Evolutionary conservation across 2,797 vertebrate species (phyloP).

Genomic region (Rallus crepitans): DNA sequence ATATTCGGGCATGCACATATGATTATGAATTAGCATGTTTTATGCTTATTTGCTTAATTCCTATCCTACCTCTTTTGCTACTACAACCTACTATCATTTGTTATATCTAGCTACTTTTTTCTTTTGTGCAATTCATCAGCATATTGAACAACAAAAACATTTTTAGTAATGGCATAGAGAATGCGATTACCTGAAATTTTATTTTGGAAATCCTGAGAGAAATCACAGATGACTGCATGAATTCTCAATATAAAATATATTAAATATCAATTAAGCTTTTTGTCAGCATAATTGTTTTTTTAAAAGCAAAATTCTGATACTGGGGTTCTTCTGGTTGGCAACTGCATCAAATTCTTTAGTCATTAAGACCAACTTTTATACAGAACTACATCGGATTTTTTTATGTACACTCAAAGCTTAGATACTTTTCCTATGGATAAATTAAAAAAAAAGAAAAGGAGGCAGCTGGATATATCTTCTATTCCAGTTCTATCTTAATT

Average conservation of each 20-base stretch:
- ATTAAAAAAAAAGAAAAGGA: not conserved
- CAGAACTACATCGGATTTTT: not conserved
- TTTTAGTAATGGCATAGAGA: not conserved
- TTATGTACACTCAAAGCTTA: not conserved
- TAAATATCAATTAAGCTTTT: not conserved
- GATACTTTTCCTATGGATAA: not conserved
- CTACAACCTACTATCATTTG: fast-evolving
- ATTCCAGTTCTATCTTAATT: not conserved
- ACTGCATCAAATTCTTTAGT: not conserved
- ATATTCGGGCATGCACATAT: not conserved
- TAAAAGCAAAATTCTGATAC: not conserved
- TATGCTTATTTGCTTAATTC: not conserved
- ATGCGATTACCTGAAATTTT: not conserved
- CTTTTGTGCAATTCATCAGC: not conserved
- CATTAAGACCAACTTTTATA: not conserved
- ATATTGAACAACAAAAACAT: not conserved
- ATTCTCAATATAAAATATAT: not conserved
- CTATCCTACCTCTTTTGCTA: not conserved
- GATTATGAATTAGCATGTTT: not conserved
- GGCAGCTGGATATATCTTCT: not conserved
- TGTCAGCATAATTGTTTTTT: not conserved
- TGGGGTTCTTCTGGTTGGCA: not conserved
- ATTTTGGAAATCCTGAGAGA: not conserved
- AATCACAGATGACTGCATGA: not conserved
- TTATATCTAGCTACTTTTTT: not conserved